A percentile compares a stretch with the other conserved stretches of the same genome.
Conservation (phyloP, 2,888 invertebrate species). For the Lithosia quadra region DNA sequence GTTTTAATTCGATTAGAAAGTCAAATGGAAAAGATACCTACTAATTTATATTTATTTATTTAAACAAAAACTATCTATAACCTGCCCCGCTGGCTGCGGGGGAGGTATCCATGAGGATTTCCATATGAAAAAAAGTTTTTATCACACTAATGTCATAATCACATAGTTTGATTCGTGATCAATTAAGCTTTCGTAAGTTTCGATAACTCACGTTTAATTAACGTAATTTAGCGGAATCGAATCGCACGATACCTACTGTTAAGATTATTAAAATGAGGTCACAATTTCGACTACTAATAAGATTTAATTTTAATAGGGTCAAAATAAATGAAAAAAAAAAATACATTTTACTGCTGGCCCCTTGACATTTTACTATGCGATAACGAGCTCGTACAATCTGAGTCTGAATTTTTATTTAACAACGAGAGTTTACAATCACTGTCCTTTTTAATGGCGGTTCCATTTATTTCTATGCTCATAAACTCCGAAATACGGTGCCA, state of each 20-base stretch:
- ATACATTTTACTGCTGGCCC: neutral
- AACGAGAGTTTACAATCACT: neutral
- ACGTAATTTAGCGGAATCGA: too few relatives aligned
- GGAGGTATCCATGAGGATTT: too few relatives aligned
- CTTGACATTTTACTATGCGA: neutral
- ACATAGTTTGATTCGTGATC: too few relatives aligned
- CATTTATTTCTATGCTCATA: slow-evolving; percentile 41
- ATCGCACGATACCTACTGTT: slow-evolving; percentile 20
- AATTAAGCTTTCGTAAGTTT: too few relatives aligned
- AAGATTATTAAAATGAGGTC: slow-evolving; percentile 27
- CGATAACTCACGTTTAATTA: too few relatives aligned
- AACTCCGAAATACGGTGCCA: slow-evolving; percentile 34
- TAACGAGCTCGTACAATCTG: slow-evolving; percentile 1
- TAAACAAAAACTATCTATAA: too few relatives aligned
- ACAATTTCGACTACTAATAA: neutral
- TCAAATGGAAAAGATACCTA: too few relatives aligned
- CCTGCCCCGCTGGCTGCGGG: too few relatives aligned
- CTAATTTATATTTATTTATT: too few relatives aligned
- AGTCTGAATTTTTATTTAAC: neutral
- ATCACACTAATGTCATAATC: too few relatives aligned
- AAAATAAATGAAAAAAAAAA: slow-evolving; percentile 4
- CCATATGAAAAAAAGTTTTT: too few relatives aligned
- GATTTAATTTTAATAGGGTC: neutral
- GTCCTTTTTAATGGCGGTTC: slow-evolving; percentile 24
- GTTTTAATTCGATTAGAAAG: too few relatives aligned